phyloP scores from a whole-genome alignment of 2,113 vertebrate species.

The Hemichromis elongatus region DNA sequence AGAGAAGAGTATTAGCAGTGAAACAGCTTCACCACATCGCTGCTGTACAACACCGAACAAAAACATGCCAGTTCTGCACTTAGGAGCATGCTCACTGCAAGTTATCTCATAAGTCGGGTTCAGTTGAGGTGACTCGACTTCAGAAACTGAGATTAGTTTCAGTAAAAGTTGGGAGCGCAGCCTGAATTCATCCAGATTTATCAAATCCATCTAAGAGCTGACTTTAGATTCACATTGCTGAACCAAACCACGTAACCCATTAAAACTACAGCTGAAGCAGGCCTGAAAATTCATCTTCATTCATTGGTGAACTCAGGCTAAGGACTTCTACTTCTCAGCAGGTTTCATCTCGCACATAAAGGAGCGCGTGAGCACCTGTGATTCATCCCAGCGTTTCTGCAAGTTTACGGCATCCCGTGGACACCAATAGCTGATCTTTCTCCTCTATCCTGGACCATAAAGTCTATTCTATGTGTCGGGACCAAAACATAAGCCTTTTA shows the following conservation, averaged over 20 bases:
- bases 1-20: slow-evolving; percentile 12
- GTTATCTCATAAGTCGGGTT: background rate
- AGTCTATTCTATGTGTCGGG: background rate
- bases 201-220: background rate
- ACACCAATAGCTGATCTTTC: background rate
- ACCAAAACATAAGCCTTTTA: background rate
- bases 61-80: background rate
- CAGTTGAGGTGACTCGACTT: background rate
- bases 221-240: background rate
- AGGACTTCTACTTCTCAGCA: background rate
- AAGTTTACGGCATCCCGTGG: background rate
- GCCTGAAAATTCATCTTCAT: background rate
- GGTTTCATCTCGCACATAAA: background rate
- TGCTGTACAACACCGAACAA: background rate
- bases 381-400: background rate
- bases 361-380: background rate
- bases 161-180: background rate
- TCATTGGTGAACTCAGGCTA: background rate
- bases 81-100: background rate
- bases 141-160: background rate
- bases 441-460: background rate
- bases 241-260: background rate
- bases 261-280: background rate
- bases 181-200: background rate
- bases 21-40: background rate